Evolutionary conservation across 2,888 invertebrate species (phyloP).

Genomic region (Brachyptera putata): DNA sequence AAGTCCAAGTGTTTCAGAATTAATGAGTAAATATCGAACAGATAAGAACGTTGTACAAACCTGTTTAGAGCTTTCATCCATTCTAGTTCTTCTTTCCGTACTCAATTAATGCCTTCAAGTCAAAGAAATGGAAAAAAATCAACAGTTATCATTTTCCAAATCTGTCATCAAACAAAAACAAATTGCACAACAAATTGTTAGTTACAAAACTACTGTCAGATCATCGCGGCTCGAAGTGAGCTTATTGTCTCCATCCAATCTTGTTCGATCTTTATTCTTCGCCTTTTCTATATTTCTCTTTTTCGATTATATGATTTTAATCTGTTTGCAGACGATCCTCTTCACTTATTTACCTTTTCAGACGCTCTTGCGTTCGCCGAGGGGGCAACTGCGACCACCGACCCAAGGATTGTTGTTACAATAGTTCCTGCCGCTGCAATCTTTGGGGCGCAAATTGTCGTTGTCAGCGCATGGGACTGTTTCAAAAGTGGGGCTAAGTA

Average conservation of each 20-base stretch:
- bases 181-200: not conserved
- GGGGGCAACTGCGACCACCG: slow-evolving; percentile 82
- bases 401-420: slow-evolving; percentile 80
- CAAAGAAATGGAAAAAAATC: too few species aligned
- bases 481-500: slow-evolving; percentile 74
- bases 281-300: not conserved
- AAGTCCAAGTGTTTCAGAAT: too few species aligned
- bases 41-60: too few species aligned
- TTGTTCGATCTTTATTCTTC: not conserved
- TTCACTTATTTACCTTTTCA: slow-evolving; percentile 79
- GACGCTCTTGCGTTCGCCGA: slow-evolving; percentile 75
- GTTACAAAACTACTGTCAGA: too few species aligned
- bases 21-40: too few species aligned
- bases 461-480: slow-evolving; percentile 82
- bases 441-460: slow-evolving; percentile 86
- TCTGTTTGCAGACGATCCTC: slow-evolving; percentile 60
- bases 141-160: too few species aligned
- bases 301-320: not conserved
- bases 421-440: slow-evolving; percentile 81
- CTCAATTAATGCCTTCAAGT: too few species aligned
- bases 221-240: too few species aligned
- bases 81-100: too few species aligned
- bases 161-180: too few species aligned
- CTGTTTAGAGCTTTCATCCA: too few species aligned
- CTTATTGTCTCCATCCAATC: too few species aligned